phyloP scores from a whole-genome alignment of 2,888 invertebrate genomes.

The Endotricha flammealis region DNA sequence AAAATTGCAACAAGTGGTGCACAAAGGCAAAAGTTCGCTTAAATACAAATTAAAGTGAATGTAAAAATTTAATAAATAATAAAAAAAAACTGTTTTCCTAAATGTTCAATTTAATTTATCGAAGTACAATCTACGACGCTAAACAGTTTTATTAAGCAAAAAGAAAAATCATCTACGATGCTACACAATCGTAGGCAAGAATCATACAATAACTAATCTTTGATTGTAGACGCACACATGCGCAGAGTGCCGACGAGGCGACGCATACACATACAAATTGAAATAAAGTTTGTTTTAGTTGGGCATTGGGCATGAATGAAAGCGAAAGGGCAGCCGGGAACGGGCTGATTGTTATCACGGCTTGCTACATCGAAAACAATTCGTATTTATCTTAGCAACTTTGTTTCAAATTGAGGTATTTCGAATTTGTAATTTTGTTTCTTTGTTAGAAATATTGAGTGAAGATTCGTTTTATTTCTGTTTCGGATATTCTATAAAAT shows the following conservation, averaged over 20 bases:
- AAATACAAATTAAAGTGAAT: no score
- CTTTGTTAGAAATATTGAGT: no score
- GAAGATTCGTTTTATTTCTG: no score
- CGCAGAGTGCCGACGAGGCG: slow-evolving; percentile 44
- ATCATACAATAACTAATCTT: slow-evolving; percentile 34
- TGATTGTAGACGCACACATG: slow-evolving; percentile 57
- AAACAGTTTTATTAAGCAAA: no score
- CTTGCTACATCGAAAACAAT: slow-evolving; percentile 24
- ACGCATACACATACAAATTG: slow-evolving; percentile 68
- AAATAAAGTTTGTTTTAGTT: slow-evolving; percentile 78
- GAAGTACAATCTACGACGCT: no score
- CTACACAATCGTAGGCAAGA: slow-evolving; percentile 11
- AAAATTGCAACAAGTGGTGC: no score
- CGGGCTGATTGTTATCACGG: slow-evolving; percentile 58
- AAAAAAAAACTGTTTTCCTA: no score
- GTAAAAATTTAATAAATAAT: no score
- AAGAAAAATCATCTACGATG: no score
- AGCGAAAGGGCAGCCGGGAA: slow-evolving; percentile 53
- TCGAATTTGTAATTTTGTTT: background rate
- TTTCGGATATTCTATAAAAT: no score
- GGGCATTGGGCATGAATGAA: slow-evolving; percentile 72
- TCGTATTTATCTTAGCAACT: slow-evolving; percentile 25
- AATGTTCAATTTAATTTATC: no score
- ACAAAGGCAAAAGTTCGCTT: no score
- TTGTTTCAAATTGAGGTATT: slow-evolving; percentile 8